Evolutionary conservation across 2,888 invertebrate species (phyloP).

Genomic region (Spicauda simplicius): DNA sequence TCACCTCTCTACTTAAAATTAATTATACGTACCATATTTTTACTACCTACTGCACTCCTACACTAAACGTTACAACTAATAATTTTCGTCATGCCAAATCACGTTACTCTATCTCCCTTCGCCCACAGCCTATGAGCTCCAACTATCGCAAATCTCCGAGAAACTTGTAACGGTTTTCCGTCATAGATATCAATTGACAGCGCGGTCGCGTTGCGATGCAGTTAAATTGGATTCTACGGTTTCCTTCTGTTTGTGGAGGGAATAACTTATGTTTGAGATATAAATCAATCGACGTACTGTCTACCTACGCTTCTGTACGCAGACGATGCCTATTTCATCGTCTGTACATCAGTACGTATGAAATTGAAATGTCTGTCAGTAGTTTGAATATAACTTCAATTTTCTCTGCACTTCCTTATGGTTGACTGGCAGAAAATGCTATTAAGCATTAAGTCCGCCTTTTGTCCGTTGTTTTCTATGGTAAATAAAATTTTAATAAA

Average conservation of each 20-base stretch:
- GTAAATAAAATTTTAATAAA: too few species aligned
- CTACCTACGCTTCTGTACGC: not conserved
- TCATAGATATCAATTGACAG: constrained; percentile 34
- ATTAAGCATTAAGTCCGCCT: too few species aligned
- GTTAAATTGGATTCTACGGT: constrained; percentile 30
- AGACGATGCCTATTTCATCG: not conserved
- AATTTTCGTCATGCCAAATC: too few species aligned
- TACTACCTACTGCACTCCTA: too few species aligned
- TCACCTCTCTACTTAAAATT: too few species aligned
- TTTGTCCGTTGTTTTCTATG: too few species aligned
- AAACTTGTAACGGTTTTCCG: constrained; percentile 21
- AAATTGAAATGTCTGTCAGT: too few species aligned
- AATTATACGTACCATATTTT: too few species aligned
- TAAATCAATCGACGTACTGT: constrained; percentile 17
- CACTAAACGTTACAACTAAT: too few species aligned
- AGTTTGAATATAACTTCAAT: too few species aligned
- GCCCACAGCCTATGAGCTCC: constrained; percentile 14
- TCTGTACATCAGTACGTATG: not conserved
- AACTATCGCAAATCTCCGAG: constrained; percentile 13
- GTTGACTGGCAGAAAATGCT: too few species aligned
- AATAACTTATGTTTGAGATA: constrained; percentile 25
- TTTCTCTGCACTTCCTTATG: too few species aligned
- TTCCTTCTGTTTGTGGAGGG: constrained; percentile 22
- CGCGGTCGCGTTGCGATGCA: constrained; percentile 21
- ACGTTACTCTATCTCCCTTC: not conserved